A percentile compares a stretch with the other conserved stretches of the same genome.
phyloP scores from a whole-genome alignment of 2,888 invertebrate species.

The Drosophila atroscutellata region DNA sequence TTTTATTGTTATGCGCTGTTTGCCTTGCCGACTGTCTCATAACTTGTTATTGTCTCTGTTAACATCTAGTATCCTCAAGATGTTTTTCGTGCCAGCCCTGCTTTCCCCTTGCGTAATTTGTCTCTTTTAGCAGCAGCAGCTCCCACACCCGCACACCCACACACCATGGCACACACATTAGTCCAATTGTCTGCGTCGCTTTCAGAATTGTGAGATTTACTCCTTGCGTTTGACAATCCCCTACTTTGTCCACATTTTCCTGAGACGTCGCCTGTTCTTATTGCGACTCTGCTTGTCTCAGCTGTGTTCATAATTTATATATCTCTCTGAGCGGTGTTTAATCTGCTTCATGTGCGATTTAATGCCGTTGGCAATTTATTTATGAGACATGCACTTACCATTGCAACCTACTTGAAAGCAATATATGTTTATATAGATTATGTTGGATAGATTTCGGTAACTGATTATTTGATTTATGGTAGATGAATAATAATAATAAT shows the following conservation, averaged over 20 bases:
- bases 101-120: constrained; percentile 46
- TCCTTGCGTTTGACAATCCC: constrained; percentile 25
- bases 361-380: constrained; percentile 37
- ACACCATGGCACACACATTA: constrained; percentile 14
- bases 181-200: constrained; percentile 42
- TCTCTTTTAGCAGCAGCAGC: constrained; percentile 37
- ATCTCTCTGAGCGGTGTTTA: constrained; percentile 41
- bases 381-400: constrained; percentile 33
- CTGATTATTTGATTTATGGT: not conserved
- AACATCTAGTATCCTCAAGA: constrained; percentile 62
- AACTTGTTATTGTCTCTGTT: constrained; percentile 79
- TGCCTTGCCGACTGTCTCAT: constrained; percentile 50
- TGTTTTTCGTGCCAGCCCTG: constrained; percentile 26
- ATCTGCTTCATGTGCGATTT: constrained; percentile 55
- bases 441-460: not conserved
- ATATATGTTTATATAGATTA: not conserved
- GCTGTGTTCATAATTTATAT: constrained; percentile 56
- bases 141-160: constrained; percentile 3
- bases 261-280: not conserved
- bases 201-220: constrained; percentile 23
- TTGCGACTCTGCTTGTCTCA: constrained; percentile 23
- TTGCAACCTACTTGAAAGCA: constrained; percentile 19
- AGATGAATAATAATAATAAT: not conserved
- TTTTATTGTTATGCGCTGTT: constrained; percentile 71
- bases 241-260: constrained; percentile 1